These are phyloP conservation scores for Apis florea DNA, from an alignment of 1,140 invertebrate genomes.

Conservation along the genomic window DNA sequence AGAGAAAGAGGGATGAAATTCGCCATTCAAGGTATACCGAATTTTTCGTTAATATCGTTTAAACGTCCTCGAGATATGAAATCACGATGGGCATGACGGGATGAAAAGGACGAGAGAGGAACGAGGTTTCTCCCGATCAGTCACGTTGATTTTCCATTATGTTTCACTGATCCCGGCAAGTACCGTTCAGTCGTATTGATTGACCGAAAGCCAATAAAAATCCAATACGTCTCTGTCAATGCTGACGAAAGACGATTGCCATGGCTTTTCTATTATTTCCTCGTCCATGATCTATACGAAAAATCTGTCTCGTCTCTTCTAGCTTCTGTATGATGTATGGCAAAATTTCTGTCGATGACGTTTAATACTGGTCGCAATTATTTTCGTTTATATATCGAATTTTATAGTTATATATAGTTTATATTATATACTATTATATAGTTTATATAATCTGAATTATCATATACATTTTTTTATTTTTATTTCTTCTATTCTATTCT, in stretches of 20 bases:
- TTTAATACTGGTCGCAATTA: slow-evolving; percentile 10
- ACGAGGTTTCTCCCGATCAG: neutral
- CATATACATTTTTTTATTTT: too few species aligned
- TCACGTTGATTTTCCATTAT: slow-evolving; percentile 41
- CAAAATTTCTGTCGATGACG: slow-evolving; percentile 6
- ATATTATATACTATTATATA: too few species aligned
- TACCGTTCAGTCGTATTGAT: slow-evolving; percentile 46
- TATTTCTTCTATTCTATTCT: too few species aligned
- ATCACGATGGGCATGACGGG: neutral
- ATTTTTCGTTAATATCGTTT: slow-evolving; percentile 26
- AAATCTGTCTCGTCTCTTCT: slow-evolving; percentile 9
- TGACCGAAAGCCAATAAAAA: slow-evolving; percentile 69
- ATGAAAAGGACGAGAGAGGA: neutral
- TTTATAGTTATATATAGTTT: too few species aligned
- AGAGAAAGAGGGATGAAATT: neutral
- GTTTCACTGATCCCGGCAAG: slow-evolving; percentile 14
- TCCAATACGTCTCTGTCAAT: slow-evolving; percentile 65
- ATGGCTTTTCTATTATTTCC: slow-evolving; percentile 50
- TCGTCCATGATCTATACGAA: slow-evolving; percentile 24
- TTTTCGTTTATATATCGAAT: neutral
- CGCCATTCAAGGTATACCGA: neutral
- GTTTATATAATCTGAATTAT: too few species aligned
- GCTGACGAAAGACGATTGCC: slow-evolving; percentile 48
- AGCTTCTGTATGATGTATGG: neutral
- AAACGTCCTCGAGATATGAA: neutral